Evolutionary conservation across 2,888 invertebrate species (phyloP), one percentile per base, ranked within the genome.

Genomic region (Buathra laborator): DNA sequence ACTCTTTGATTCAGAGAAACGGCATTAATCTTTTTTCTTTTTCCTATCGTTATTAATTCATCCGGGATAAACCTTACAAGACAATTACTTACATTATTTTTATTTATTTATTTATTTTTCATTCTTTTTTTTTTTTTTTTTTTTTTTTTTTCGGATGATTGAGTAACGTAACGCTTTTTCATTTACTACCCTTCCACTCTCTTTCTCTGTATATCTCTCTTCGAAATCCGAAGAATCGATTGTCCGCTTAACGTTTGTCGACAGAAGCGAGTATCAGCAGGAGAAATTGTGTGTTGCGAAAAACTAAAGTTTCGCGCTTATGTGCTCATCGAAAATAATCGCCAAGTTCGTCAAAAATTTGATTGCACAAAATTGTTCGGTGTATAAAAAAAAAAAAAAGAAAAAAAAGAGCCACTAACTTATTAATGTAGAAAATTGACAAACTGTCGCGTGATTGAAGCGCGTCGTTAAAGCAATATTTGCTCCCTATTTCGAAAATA

Each of bases 111-210:
- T 37, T 37, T 37, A 7, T 37, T 9, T 7, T 37, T 37, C 9
- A 9, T 37, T 62, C 6, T 59, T 59, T 5, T 29, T 6, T 59
- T 5, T 37, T 37, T 37, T 37, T 6, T 5, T 2, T 37, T 37
- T 4, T 37, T 59, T 14, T 59, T 59, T 6, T 32, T n/a, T 62
- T 7, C 56, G 56, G 7, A 32, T 29, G n/a, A 14, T 62, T 12
- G 32, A 62, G 5, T 32, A 62, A 32, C 62, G n/a, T 29, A 62
- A 29, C 62, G 62, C 29, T 14, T 29, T 6, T 32, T 62, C 32
- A n/a, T 62, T n/a, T 89, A 88, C 85, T 64, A 48, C 48, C 51
- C 7, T 48, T 14, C 10, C 16, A 14, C 59, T 66, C 66, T 16
- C 19, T 66, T 43, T 70, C 32, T 32, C 32, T 14, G 14, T 32